phyloP scores from a whole-genome alignment of 1,140 invertebrate genomes.

The Mactra quadrangularis region DNA sequence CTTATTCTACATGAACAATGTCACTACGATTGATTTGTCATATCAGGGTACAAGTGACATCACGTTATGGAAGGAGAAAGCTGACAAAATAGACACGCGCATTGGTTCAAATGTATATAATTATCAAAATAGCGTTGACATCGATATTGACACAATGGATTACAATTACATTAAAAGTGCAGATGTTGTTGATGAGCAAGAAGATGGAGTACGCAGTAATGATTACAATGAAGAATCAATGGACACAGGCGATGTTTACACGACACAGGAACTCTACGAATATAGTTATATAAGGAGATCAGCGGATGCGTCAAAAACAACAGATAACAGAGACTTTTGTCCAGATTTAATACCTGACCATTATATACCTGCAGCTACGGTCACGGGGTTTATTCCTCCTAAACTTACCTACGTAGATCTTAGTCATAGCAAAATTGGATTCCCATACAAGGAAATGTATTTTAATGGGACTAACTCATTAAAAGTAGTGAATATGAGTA shows the following conservation, averaged over 20 bases:
- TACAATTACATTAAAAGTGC: too few relatives aligned
- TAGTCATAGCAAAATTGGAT: constrained; percentile 13
- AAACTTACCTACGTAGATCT: constrained; percentile 37
- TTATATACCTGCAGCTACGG: not conserved
- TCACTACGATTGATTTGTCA: too few relatives aligned
- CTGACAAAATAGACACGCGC: too few relatives aligned
- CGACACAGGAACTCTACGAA: not conserved
- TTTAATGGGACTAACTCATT: constrained; percentile 26
- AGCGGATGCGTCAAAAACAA: too few relatives aligned
- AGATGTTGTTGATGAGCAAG: too few relatives aligned
- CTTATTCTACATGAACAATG: too few relatives aligned
- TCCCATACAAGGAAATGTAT: not conserved
- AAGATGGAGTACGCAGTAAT: too few relatives aligned
- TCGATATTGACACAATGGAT: too few relatives aligned
- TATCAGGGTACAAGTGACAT: not conserved
- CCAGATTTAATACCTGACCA: not conserved
- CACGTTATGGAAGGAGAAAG: not conserved
- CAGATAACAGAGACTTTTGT: not conserved
- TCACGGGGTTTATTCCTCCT: constrained; percentile 15
- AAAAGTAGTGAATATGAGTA: constrained; percentile 6
- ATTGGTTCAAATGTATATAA: too few relatives aligned
- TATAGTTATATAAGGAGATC: too few relatives aligned
- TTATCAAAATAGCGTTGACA: too few relatives aligned
- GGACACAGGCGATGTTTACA: not conserved
- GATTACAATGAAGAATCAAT: not conserved